These are phyloP conservation scores for Desmodus rotundus DNA, from an alignment of 2,113 vertebrate genomes.

Conservation along the genomic window DNA sequence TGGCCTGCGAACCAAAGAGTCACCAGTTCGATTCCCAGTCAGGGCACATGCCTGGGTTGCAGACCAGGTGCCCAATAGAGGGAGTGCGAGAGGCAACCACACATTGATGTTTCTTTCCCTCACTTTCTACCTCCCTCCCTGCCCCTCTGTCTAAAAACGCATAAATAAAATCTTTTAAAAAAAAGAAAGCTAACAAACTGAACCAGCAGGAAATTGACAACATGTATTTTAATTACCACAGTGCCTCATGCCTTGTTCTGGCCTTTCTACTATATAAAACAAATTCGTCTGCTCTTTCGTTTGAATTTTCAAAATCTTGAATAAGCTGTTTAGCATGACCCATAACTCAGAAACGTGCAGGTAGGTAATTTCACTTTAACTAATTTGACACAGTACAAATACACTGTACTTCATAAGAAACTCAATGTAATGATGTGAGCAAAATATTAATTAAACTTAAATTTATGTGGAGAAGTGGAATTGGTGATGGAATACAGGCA, in stretches of 20 bases:
- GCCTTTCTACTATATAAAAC: background rate
- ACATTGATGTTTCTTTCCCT: too few species aligned
- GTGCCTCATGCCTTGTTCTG: background rate
- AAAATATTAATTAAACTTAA: background rate
- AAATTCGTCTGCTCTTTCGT: background rate
- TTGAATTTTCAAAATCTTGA: background rate
- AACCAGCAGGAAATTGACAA: background rate
- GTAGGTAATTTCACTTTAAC: background rate
- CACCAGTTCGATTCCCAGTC: too few species aligned
- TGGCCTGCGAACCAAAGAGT: too few species aligned
- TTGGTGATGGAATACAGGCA: background rate
- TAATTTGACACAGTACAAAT: background rate
- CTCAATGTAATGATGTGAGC: background rate
- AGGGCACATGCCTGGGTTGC: too few species aligned
- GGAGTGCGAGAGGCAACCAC: too few species aligned
- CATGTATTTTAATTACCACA: background rate
- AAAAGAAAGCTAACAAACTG: background rate
- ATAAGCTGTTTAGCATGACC: background rate
- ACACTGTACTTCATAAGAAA: background rate
- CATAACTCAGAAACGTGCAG: background rate
- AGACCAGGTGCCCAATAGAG: too few species aligned
- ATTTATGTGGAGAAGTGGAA: background rate
- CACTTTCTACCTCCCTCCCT: too few species aligned
- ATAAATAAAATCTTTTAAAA: too few species aligned
- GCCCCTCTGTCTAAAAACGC: too few species aligned